Percentiles rank a stretch among this genome's conserved stretches.
Conservation (phyloP, 2,888 invertebrate genomes). For the Plusia festucae region DNA sequence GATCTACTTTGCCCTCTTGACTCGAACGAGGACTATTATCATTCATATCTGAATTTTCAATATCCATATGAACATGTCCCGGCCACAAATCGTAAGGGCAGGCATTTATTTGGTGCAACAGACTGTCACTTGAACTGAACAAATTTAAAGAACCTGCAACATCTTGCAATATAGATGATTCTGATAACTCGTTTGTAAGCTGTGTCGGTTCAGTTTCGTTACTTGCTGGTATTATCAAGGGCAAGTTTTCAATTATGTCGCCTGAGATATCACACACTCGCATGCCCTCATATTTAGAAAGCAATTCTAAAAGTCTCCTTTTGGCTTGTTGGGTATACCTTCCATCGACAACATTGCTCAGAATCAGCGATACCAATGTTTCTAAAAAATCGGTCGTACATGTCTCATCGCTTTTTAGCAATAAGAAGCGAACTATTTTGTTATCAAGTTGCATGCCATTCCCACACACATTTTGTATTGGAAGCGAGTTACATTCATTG, state of each 20-base stretch:
- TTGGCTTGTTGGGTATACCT: constrained; percentile 77
- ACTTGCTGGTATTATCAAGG: constrained; percentile 67
- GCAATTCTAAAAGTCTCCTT: constrained; percentile 77
- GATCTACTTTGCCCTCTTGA: constrained; percentile 83
- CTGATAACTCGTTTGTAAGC: constrained; percentile 70
- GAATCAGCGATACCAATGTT: constrained; percentile 84
- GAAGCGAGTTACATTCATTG: constrained; percentile 66
- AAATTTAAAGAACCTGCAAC: constrained; percentile 84
- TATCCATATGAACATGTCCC: constrained; percentile 78
- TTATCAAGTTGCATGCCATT: constrained; percentile 80
- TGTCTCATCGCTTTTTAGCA: constrained; percentile 87
- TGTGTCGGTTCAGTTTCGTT: constrained; percentile 70
- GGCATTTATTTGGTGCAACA: constrained; percentile 77
- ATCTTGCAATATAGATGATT: constrained; percentile 80
- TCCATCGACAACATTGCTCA: constrained; percentile 74
- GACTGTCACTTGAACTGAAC: constrained; percentile 80
- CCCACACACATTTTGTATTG: constrained; percentile 66
- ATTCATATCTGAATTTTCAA: constrained; percentile 72
- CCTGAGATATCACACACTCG: constrained; percentile 81
- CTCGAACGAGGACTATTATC: constrained; percentile 76
- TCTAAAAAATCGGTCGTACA: constrained; percentile 87
- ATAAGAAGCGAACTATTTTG: constrained; percentile 87
- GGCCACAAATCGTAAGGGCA: constrained; percentile 85
- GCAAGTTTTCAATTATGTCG: constrained; percentile 81
- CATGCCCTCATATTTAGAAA: constrained; percentile 82